A percentile compares a stretch with the other conserved stretches of the same genome.
Conservation (phyloP, 2,888 invertebrate genomes). For the Drosophila colorata region DNA sequence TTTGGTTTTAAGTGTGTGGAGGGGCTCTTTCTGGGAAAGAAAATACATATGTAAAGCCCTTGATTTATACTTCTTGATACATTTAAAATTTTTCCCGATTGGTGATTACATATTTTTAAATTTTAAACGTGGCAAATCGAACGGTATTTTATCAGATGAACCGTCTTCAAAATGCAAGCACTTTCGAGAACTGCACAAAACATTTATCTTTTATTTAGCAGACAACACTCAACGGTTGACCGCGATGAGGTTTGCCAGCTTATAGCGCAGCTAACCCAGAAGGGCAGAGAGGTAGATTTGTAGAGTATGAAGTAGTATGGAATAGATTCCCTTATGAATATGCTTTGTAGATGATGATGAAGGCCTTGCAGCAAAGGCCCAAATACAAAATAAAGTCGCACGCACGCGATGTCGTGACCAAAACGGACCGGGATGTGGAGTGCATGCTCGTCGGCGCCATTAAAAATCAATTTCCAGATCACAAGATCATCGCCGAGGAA, state of each 20-base stretch:
- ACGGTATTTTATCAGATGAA: not conserved
- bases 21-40: not conserved
- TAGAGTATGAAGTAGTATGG: not conserved
- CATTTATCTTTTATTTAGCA: not conserved
- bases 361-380: slow-evolving; percentile 16
- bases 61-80: not conserved
- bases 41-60: not conserved
- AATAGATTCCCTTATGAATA: not conserved
- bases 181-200: not conserved
- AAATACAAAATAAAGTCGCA: slow-evolving; percentile 88
- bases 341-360: slow-evolving; percentile 16
- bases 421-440: slow-evolving; percentile 96
- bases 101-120: not conserved
- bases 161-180: slow-evolving; percentile 17
- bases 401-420: slow-evolving; percentile 96
- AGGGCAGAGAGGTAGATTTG: slow-evolving; percentile 88
- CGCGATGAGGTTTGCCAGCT: slow-evolving; percentile 88
- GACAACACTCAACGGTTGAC: slow-evolving; percentile 41
- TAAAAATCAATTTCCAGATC: slow-evolving; percentile 89
- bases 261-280: slow-evolving; percentile 88
- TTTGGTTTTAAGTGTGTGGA: too few relatives aligned
- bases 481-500: slow-evolving; percentile 89
- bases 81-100: too few relatives aligned
- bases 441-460: slow-evolving; percentile 91
- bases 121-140: not conserved